Conservation (phyloP, 2,797 vertebrate species). For the Austrolebias charrua region DNA sequence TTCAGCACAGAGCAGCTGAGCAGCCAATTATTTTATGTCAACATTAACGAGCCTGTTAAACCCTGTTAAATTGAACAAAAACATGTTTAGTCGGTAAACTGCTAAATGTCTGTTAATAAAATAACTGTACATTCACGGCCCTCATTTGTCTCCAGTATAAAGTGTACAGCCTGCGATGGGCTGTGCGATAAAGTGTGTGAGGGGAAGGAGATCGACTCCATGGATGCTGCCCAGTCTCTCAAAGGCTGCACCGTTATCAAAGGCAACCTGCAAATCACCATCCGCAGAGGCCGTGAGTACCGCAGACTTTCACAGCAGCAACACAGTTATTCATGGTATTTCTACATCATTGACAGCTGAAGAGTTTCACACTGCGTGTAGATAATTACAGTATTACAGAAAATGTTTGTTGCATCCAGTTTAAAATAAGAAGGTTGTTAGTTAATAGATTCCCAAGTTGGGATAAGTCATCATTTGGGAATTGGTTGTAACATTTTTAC, state of each 20-base stretch:
- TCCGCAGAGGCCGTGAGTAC: conserved; percentile 96
- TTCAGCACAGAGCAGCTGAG: too few species aligned
- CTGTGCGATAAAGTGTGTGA: conserved; percentile 95
- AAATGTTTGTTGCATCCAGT: conserved; percentile 1
- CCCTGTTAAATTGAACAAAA: conserved; percentile 3
- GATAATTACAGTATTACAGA: background rate
- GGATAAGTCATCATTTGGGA: background rate
- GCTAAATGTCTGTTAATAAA: conserved; percentile 10
- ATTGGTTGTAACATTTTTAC: too few species aligned
- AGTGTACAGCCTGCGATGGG: conserved; percentile 91
- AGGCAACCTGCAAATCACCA: conserved; percentile 96
- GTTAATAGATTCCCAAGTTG: background rate
- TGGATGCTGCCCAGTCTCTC: conserved; percentile 92
- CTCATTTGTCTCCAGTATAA: conserved; percentile 83
- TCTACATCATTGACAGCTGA: conserved; percentile 6
- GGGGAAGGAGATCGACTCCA: conserved; percentile 91
- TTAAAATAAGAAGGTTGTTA: background rate
- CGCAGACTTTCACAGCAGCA: conserved; percentile 11
- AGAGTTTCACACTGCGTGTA: conserved; percentile 3
- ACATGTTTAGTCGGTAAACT: conserved; percentile 13
- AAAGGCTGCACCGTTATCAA: conserved; percentile 96
- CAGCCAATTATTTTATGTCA: too few species aligned
- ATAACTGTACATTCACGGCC: background rate
- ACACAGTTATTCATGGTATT: background rate
- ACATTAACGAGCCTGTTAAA: too few species aligned